Base-by-base conservation (phyloP, 2,888 invertebrate species). In the Cheilosia scutellata region DNA sequence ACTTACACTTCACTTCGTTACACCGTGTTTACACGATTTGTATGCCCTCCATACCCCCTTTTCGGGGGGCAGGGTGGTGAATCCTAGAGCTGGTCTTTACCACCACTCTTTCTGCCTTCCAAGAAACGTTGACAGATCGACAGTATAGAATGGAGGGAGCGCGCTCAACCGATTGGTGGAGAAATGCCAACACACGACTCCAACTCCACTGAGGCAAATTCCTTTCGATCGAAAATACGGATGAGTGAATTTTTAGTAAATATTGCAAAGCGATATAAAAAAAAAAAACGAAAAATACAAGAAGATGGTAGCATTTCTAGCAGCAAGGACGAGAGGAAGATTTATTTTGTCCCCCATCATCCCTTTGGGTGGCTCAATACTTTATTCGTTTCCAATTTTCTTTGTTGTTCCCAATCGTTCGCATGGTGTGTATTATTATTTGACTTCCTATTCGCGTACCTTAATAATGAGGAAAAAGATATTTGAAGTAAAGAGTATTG, bases 1-100 rank as follows among this genome's bases (percentile, higher is more conserved):
- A 86, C 86, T 86, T 86, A 86, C 86, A 86, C 86, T 86, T 82
- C 86, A 86, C 86, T 86, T 86, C 82, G 86, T 86, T 86, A 86
- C 86, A 86, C 76, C 82, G 76, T 86, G 86, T 86, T 86, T 86
- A 86, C 86, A 86, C 76, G 86, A 86, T 82, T 86, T 86, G 82
- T 76, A 68, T 82, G 82, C 42, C 75, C 75, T 66, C 7, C 68
- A 25, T 29, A 55, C 31, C 9, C 31, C n/a, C 44, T 13, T 20
- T 47, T 72, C 37, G 13, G 6, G 13, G 33, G 3, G 11, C 11
- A 11, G 37, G 20, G 2, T 20, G 31, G 51, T 58, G 57, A 63
- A 27, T 79, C 66, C 71, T 53, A 53, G 20, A 20, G 20, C 47
- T 53, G 55, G 47, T 51, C 7, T 47, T 29, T 37, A 0, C 37